Percentiles rank a stretch among this genome's conserved stretches.
Conservation (phyloP, 1,140 invertebrate genomes). For the Dendroctonus ponderosae region DNA sequence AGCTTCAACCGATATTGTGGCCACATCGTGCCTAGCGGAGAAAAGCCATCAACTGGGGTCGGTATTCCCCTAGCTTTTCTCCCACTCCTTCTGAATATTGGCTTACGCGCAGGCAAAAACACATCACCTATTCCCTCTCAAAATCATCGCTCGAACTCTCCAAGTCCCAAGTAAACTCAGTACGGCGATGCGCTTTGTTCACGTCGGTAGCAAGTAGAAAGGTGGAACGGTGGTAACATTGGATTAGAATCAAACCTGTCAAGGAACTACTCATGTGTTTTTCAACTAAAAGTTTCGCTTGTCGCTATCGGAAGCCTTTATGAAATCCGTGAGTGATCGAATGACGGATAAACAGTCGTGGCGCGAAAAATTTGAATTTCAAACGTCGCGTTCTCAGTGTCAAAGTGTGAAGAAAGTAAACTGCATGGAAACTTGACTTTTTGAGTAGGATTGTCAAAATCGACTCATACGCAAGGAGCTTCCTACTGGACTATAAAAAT, state of each 20-base stretch:
- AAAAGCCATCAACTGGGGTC: slow-evolving; percentile 46
- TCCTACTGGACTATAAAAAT: too few relatives aligned
- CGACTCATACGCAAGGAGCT: too few relatives aligned
- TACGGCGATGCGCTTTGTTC: slow-evolving; percentile 20
- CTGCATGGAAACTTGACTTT: not conserved
- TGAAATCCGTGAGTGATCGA: not conserved
- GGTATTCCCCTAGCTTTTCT: slow-evolving; percentile 44
- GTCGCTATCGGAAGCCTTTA: not conserved
- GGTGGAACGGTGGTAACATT: slow-evolving; percentile 6
- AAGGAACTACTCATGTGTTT: too few relatives aligned
- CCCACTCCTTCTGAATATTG: slow-evolving; percentile 31
- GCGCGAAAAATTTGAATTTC: slow-evolving; percentile 10
- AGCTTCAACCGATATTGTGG: slow-evolving; percentile 51
- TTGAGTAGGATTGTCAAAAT: not conserved
- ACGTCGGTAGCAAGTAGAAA: slow-evolving; percentile 6
- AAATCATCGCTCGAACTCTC: slow-evolving; percentile 11
- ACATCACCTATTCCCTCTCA: slow-evolving; percentile 34
- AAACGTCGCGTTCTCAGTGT: slow-evolving; percentile 1
- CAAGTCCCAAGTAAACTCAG: slow-evolving; percentile 1
- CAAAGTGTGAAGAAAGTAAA: not conserved
- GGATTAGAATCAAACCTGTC: not conserved
- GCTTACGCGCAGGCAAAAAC: slow-evolving; percentile 43
- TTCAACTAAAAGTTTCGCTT: too few relatives aligned
- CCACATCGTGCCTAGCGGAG: slow-evolving; percentile 49
- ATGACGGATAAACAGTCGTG: not conserved